Percentiles rank a stretch among this genome's conserved stretches.
These are phyloP conservation scores for Larimichthys crocea DNA, from an alignment of 2,113 vertebrate genomes.

Conservation along the genomic window DNA sequence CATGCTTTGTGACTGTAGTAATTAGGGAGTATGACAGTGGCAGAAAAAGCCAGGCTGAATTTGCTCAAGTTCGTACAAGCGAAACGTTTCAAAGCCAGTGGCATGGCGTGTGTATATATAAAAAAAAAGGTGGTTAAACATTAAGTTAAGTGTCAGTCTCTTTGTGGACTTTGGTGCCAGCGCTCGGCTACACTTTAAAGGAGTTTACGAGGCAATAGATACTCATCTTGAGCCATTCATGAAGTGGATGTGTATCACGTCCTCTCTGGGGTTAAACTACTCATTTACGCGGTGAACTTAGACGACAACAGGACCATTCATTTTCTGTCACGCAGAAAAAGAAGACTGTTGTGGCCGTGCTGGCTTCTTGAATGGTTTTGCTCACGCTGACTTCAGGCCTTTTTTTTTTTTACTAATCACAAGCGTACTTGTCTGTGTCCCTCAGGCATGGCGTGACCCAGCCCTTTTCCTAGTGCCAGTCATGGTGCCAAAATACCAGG, in stretches of 20 bases:
- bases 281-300: slow-evolving; percentile 16
- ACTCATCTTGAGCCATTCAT: background rate
- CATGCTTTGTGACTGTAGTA: background rate
- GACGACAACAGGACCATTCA: slow-evolving; percentile 40
- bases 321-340: slow-evolving; percentile 20
- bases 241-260: slow-evolving; percentile 2
- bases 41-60: background rate
- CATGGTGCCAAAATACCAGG: slow-evolving; percentile 64
- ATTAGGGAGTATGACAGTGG: background rate
- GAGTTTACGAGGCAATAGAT: slow-evolving; percentile 39
- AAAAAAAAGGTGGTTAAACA: slow-evolving; percentile 58
- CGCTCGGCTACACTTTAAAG: background rate
- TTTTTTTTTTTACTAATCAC: slow-evolving; percentile 12
- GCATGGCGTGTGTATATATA: background rate
- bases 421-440: slow-evolving; percentile 18
- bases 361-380: slow-evolving; percentile 43
- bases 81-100: background rate
- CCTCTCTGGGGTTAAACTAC: slow-evolving; percentile 3
- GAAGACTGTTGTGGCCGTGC: slow-evolving; percentile 9
- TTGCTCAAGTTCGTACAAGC: slow-evolving; percentile 6
- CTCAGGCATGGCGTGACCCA: slow-evolving; percentile 37
- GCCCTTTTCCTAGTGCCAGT: slow-evolving; percentile 62
- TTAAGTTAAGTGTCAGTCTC: slow-evolving; percentile 20
- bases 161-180: slow-evolving; percentile 65
- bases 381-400: slow-evolving; percentile 32